Percentiles rank a stretch among this genome's conserved stretches.
phyloP scores from a whole-genome alignment of 2,888 invertebrate genomes.

The Sussaba pulchella region DNA sequence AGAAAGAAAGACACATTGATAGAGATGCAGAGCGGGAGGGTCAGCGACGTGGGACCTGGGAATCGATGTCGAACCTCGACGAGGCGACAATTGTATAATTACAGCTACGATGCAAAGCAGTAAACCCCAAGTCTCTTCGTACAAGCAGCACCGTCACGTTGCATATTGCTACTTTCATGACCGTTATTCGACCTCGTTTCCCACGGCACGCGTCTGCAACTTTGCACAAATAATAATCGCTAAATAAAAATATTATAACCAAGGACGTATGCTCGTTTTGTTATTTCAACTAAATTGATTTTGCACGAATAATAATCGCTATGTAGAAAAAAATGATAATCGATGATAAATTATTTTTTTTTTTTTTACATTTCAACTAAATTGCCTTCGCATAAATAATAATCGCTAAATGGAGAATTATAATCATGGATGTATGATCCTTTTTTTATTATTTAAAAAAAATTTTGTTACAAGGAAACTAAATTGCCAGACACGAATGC shows the following conservation, averaged over 20 bases:
- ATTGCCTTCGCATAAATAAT: too few species aligned
- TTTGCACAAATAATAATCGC: slow-evolving; percentile 37
- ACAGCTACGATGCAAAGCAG: slow-evolving; percentile 47
- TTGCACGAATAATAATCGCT: too few species aligned
- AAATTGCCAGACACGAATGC: slow-evolving; percentile 23
- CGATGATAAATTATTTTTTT: too few species aligned
- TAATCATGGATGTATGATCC: slow-evolving; percentile 9
- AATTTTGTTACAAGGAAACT: slow-evolving; percentile 19
- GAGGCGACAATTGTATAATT: slow-evolving; percentile 61
- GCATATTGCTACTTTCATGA: slow-evolving; percentile 21
- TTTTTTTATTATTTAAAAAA: not conserved
- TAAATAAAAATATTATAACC: not conserved
- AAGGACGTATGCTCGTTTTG: slow-evolving; percentile 1
- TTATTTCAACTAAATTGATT: too few species aligned
- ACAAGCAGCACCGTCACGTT: slow-evolving; percentile 27
- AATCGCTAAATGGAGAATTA: slow-evolving; percentile 20
- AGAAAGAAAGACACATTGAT: slow-evolving; percentile 40
- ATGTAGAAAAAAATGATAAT: too few species aligned
- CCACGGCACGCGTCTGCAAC: slow-evolving; percentile 40
- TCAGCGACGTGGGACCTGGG: slow-evolving; percentile 43
- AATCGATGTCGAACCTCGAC: slow-evolving; percentile 63
- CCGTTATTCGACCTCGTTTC: slow-evolving; percentile 56
- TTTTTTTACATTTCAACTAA: too few species aligned
- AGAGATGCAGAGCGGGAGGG: slow-evolving; percentile 31
- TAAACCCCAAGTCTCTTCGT: slow-evolving; percentile 32